Base-by-base conservation (phyloP, 2,797 vertebrate species). In the Sebastes nivosus region DNA sequence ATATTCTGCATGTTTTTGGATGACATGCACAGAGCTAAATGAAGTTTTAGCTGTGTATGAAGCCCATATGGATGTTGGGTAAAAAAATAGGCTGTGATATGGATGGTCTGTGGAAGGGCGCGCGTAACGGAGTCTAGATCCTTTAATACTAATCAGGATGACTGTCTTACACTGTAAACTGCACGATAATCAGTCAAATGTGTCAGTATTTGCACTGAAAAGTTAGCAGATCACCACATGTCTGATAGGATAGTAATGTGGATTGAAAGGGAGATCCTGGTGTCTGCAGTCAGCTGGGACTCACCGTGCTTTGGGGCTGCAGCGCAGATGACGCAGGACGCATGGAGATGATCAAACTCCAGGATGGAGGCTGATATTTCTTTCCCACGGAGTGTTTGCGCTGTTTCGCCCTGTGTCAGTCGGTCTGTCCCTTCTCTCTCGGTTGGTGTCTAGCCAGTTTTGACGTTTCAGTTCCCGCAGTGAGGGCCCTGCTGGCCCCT, bases 61-160 rank as follows among this genome's bases (percentile, higher is more conserved):
- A 59, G 7, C 42, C 69, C 81, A 86, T 61, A 80, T 80, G 78
- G 70, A 71, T 70, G 58, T 8, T 38, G 59, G 7, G 10, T 82
- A 18, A 72, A 75, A 72, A 38, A 38, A 38, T 46, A 71, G 29
- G 12, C 25, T 38, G 54, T 22, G 61, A 67, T 58, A 0, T 46
- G 42, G 42, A 34, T 24, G 25, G n/a, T 36, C 16, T 65, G 72
- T 58, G 83, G 73, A 82, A 54, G 68, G 42, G 67, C 9, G 20
- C 81, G 67, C 84, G 87, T 63, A 2, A 52, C 84, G 89, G 67
- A 4, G 34, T 54, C 73, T 79, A 80, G 70, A 75, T 34, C 36
- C 30, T 55, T 66, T 54, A 66, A 69, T 60, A 27, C 29, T 52
- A 3, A n/a, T 59, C 20, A 5, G 14, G 8, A 8, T 32, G 12